Base-by-base conservation (phyloP, 64 coral and sea anemone species). In the Cladopsammia gracilis region DNA sequence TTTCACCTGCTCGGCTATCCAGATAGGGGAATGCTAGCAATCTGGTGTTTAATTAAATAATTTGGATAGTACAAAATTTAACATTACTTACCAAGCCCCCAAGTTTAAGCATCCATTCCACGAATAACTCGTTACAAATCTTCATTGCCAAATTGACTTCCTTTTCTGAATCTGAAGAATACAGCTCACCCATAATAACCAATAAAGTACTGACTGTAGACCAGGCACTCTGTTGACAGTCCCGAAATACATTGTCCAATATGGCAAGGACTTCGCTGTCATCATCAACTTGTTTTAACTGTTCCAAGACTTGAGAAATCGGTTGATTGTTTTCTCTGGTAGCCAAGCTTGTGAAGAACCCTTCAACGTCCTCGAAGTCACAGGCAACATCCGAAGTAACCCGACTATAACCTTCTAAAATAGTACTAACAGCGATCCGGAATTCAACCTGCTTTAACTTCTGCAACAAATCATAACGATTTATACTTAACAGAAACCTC, bases 51-150 rank as follows among this genome's bases (percentile, higher is more conserved):
- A 54, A 54, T 11, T 0, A 54, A 24, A 69, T 34, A 34, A 34
- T 34, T 34, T 34, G 34, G 34, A 34, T 34, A 2, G 0, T 34
- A 1, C 34, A 69, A 69, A 69, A 25, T 69, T 25, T 2, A 69
- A 25, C 24, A 7, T 69, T 23, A 75, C 78, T 82, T 82, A 82
- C 78, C 58, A 82, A 6, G 45, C 78, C 78, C 3, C 78, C 78
- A 16, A 18, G 25, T 82, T 64, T 9, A 44, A 62, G 34, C 58
- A 82, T 64, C 78, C 78, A 82, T 10, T 7, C 6, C 34, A 58
- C 34, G 46, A 82, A 60, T 43, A 10, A 8, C 18, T 82, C 58
- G 25, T 25, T 25, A 69, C 16, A 43, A 45, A 54, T 54, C 52
- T 54, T 54, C 52, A 11, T 0, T 54, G 52, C 52, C 52, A 54